Percentiles rank a stretch among this genome's conserved stretches.
Conservation (phyloP, 2,888 invertebrate genomes). For the Slavum lentiscoides region DNA sequence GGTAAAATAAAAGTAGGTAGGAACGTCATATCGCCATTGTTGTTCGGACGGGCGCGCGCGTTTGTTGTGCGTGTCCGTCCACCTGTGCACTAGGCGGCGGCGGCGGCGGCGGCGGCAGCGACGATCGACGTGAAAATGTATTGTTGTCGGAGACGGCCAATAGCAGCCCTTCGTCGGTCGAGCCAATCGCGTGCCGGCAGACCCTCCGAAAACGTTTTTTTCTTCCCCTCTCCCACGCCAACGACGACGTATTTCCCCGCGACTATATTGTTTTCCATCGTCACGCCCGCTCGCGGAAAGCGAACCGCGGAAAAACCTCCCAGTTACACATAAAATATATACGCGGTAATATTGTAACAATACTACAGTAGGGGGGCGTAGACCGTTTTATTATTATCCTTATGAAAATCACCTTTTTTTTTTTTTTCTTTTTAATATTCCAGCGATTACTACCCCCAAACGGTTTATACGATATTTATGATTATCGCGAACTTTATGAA, state of each 20-base stretch:
- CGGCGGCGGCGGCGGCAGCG: too few species aligned
- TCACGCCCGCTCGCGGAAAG: constrained; percentile 45
- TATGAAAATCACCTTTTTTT: too few species aligned
- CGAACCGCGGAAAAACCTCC: constrained; percentile 21
- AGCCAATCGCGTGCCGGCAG: constrained; percentile 43
- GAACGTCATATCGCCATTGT: not conserved
- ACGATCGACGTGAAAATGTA: constrained; percentile 40
- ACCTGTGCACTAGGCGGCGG: constrained; percentile 1
- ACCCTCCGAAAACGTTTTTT: constrained; percentile 49
- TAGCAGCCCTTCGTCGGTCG: constrained; percentile 48
- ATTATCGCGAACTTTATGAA: too few species aligned
- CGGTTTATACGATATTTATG: too few species aligned
- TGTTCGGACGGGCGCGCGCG: not conserved
- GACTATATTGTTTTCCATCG: constrained; percentile 32
- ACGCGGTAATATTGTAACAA: too few species aligned
- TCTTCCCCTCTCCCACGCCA: constrained; percentile 23
- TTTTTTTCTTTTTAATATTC: too few species aligned
- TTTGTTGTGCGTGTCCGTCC: not conserved
- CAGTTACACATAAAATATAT: too few species aligned
- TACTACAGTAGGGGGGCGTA: too few species aligned
- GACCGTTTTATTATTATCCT: too few species aligned
- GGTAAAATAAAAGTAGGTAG: not conserved
- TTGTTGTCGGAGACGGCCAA: constrained; percentile 45
- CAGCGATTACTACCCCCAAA: too few species aligned
- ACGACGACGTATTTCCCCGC: not conserved